These are phyloP conservation scores for Spodoptera exigua DNA, from an alignment of 2,888 invertebrate species.

Conservation along the genomic window DNA sequence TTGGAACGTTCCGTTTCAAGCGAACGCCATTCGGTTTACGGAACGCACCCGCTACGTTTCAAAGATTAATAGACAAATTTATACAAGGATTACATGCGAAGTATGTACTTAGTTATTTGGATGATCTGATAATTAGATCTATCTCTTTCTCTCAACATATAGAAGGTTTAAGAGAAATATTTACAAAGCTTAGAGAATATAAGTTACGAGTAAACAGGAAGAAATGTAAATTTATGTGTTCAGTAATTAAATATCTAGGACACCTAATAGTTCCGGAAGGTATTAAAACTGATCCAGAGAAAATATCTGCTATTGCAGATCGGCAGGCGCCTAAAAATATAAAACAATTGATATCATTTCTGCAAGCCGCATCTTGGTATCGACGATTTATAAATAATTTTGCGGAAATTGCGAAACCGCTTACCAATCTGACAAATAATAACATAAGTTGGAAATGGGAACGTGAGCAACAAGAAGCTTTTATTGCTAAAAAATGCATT, in stretches of 20 bases:
- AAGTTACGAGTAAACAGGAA: slow-evolving; percentile 13
- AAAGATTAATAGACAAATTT: slow-evolving; percentile 45
- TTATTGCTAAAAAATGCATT: too few relatives aligned
- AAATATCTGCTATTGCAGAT: slow-evolving; percentile 10
- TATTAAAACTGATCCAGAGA: slow-evolving; percentile 16
- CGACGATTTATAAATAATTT: slow-evolving; percentile 11
- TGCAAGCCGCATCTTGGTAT: slow-evolving; percentile 21
- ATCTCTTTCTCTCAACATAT: slow-evolving; percentile 8
- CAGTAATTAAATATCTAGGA: slow-evolving; percentile 11
- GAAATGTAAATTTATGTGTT: slow-evolving; percentile 21
- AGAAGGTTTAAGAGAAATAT: slow-evolving; percentile 6
- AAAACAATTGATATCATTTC: slow-evolving; percentile 20
- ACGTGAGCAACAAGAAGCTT: neutral
- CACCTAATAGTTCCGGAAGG: slow-evolving; percentile 16
- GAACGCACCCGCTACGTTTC: slow-evolving; percentile 63
- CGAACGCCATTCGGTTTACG: slow-evolving; percentile 63
- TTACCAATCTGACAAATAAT: slow-evolving; percentile 14
- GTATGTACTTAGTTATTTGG: slow-evolving; percentile 13
- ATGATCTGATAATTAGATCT: slow-evolving; percentile 19
- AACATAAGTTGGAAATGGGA: slow-evolving; percentile 12
- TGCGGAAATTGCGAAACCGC: slow-evolving; percentile 20
- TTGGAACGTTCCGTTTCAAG: slow-evolving; percentile 55
- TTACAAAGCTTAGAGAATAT: slow-evolving; percentile 6
- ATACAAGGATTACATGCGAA: slow-evolving; percentile 11
- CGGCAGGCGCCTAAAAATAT: slow-evolving; percentile 11